Evolutionary conservation across 2,113 vertebrate genomes (phyloP).

Genomic region (Otus sunia): DNA sequence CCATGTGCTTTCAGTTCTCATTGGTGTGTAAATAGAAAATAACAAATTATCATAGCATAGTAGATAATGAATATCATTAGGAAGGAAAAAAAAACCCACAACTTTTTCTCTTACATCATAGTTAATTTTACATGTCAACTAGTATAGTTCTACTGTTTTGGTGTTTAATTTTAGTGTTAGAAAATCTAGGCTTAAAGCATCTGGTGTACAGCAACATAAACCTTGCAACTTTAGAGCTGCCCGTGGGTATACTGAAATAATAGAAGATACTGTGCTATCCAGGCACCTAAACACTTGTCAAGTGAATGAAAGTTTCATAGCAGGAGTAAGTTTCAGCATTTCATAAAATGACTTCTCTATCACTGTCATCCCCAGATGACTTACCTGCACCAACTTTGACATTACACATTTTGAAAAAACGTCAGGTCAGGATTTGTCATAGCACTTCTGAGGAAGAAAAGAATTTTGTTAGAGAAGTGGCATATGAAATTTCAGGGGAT

Average conservation of each 20-base stretch:
- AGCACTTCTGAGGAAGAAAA: not conserved
- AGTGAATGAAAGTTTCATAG: not conserved
- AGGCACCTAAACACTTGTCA: not conserved
- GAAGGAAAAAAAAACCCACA: not conserved
- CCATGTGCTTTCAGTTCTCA: not conserved
- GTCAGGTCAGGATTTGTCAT: not conserved
- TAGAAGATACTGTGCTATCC: not conserved
- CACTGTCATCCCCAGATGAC: not conserved
- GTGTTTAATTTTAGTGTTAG: not conserved
- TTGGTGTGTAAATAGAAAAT: not conserved
- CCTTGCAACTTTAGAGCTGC: not conserved
- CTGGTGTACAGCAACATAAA: not conserved
- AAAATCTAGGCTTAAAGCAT: not conserved
- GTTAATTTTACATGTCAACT: not conserved
- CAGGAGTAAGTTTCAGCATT: not conserved
- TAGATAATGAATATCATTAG: not conserved
- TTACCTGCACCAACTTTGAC: not conserved
- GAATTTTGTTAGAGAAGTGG: not conserved
- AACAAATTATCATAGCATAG: not conserved
- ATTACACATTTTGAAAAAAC: not conserved
- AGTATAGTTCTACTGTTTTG: not conserved
- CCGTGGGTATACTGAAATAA: not conserved
- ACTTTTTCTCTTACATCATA: not conserved
- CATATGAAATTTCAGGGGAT: not conserved
- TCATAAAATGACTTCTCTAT: not conserved